phyloP scores from a whole-genome alignment of 1,140 invertebrate species.

The Brachionus plicatilis region DNA sequence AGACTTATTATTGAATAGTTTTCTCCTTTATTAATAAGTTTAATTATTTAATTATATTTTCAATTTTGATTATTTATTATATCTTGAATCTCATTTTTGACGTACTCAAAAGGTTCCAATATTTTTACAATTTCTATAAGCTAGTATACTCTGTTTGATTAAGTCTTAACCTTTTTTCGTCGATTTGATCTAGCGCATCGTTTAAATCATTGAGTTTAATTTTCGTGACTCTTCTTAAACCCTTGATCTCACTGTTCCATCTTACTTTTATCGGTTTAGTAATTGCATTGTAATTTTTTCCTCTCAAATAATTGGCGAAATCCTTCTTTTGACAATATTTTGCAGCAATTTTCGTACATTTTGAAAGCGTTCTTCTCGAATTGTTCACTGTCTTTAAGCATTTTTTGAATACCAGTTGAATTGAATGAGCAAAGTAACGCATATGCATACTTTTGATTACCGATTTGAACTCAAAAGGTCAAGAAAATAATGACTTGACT shows the following conservation, averaged over 20 bases:
- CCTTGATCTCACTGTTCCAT: not conserved
- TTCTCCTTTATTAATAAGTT: too few species aligned
- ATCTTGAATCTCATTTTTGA: too few species aligned
- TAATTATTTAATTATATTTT: too few species aligned
- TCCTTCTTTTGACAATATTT: not conserved
- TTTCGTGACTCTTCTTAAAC: not conserved
- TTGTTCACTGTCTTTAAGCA: not conserved
- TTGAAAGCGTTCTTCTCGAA: not conserved
- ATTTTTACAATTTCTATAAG: too few species aligned
- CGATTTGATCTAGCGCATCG: not conserved
- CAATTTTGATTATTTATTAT: too few species aligned
- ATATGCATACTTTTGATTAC: not conserved
- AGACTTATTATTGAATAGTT: too few species aligned
- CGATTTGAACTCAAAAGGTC: not conserved
- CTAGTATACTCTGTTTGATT: too few species aligned
- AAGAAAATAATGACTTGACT: too few species aligned
- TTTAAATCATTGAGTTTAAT: not conserved
- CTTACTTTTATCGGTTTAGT: not conserved
- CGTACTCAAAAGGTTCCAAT: too few species aligned
- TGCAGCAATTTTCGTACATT: not conserved
- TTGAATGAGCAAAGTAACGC: not conserved
- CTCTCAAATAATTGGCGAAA: too few species aligned
- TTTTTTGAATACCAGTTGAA: not conserved
- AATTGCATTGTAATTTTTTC: not conserved
- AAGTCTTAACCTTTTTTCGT: not conserved